phyloP scores from a whole-genome alignment of 2,797 vertebrate species.

The Syngnathus acus region DNA sequence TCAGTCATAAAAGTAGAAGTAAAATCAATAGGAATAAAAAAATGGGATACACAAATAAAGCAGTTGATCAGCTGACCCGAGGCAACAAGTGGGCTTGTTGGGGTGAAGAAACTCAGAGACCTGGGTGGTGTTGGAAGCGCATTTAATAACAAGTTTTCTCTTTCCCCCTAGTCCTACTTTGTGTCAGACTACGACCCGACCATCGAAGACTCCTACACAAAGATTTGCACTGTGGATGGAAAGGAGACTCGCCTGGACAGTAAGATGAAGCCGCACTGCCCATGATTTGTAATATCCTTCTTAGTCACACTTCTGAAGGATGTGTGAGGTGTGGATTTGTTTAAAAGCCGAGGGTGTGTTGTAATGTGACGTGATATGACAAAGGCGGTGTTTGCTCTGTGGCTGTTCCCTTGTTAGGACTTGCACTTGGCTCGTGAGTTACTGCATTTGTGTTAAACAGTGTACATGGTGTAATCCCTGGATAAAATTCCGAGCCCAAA shows the following conservation, averaged over 20 bases:
- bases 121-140: no score
- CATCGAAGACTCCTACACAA: conserved; percentile 89
- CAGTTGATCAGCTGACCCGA: no score
- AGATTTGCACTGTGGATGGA: conserved; percentile 80
- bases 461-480: conserved; percentile 2
- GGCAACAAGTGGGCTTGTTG: no score
- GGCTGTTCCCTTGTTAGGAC: conserved; percentile 52
- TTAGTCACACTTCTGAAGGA: conserved; percentile 5
- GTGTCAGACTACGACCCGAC: conserved; percentile 91
- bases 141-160: not conserved
- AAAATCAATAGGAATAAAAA: no score
- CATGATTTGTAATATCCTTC: not conserved
- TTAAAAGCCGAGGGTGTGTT: conserved; percentile 31
- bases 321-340: conserved; percentile 13
- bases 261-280: conserved; percentile 52
- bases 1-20: no score
- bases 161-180: conserved; percentile 80
- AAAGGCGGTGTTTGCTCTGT: conserved; percentile 30
- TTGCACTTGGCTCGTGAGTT: conserved; percentile 31
- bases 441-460: not conserved
- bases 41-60: no score
- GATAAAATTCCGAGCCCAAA: not conserved
- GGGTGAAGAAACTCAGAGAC: no score
- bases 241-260: conserved; percentile 81
- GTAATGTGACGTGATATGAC: conserved; percentile 16